These are phyloP conservation scores for Calephelis nemesis DNA, from an alignment of 1,140 invertebrate genomes.

Conservation along the genomic window DNA sequence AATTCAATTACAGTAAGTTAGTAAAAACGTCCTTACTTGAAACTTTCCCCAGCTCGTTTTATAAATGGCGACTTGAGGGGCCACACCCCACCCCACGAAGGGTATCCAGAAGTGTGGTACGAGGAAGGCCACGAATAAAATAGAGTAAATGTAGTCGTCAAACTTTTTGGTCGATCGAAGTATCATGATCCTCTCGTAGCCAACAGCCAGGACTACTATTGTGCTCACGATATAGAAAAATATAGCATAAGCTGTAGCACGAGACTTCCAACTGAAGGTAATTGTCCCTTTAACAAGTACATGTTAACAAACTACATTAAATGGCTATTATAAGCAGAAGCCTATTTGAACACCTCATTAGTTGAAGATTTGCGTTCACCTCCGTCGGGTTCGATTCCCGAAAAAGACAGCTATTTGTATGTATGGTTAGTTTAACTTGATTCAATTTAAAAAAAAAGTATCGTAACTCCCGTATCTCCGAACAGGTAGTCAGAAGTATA, in stretches of 20 bases:
- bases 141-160: constrained; percentile 83
- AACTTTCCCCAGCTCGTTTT: constrained; percentile 82
- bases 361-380: too few species aligned
- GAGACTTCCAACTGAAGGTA: constrained; percentile 80
- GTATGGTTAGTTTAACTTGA: too few species aligned
- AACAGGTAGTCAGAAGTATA: neutral
- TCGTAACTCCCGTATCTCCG: too few species aligned
- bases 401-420: too few species aligned
- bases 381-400: too few species aligned
- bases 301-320: neutral
- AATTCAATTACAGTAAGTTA: too few species aligned
- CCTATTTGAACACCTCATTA: too few species aligned
- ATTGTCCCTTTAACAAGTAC: constrained; percentile 64
- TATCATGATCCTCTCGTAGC: constrained; percentile 80
- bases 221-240: constrained; percentile 80
- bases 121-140: constrained; percentile 82
- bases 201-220: constrained; percentile 77
- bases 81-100: constrained; percentile 83
- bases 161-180: constrained; percentile 79
- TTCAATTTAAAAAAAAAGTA: too few species aligned
- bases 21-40: constrained; percentile 61
- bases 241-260: constrained; percentile 80
- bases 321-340: too few species aligned
- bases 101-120: constrained; percentile 83
- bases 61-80: constrained; percentile 81